Evolutionary conservation across 2,888 invertebrate species (phyloP), one percentile per base, ranked within the genome.

Genomic region (Oligia latruncula): DNA sequence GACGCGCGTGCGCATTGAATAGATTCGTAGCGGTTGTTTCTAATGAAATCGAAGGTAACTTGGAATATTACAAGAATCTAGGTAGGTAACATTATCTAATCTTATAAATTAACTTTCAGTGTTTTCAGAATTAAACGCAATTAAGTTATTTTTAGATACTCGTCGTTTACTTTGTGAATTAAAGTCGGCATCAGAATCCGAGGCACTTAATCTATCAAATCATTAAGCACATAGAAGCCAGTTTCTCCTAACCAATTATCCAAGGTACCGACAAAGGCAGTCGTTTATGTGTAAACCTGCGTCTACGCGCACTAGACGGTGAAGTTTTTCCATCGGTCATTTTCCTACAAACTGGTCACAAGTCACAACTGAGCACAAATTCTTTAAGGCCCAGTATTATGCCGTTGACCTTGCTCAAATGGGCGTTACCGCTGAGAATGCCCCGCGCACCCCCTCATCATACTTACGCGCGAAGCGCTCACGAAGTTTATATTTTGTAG

Each of bases 231-330:
- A 74, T 76, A 72, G 71, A 81, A 85, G 78, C 71, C 72, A 81
- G 83, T 83, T 84, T 79, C 65, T 82, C 66, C 73, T 70, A 71
- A 73, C 71, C 83, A 89, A 87, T 90, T 89, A 90, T 80, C 79
- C 65, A 68, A 83, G 80, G 81, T 79, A 84, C 86, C 87, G 86
- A 89, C 85, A 90, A 88, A 87, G 89, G 81, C 78, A 81, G 74
- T 71, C 46, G 79, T 80, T 80, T 81, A 81, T 80, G 78, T 81
- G 75, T 85, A 77, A 70, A 35, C 71, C 62, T 86, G 80, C 84
- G 73, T 70, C 71, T 81, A 76, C 74, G 82, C 67, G 82, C 66
- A 67, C 75, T 72, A 78, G 80, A 76, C 71, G 64, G 68, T 49
- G 67, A 55, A 76, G 81, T 87, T 89, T 87, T 90, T 86, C 84